Evolutionary conservation across 2,113 vertebrate genomes (phyloP).

Genomic region (Pluvianellus socialis): DNA sequence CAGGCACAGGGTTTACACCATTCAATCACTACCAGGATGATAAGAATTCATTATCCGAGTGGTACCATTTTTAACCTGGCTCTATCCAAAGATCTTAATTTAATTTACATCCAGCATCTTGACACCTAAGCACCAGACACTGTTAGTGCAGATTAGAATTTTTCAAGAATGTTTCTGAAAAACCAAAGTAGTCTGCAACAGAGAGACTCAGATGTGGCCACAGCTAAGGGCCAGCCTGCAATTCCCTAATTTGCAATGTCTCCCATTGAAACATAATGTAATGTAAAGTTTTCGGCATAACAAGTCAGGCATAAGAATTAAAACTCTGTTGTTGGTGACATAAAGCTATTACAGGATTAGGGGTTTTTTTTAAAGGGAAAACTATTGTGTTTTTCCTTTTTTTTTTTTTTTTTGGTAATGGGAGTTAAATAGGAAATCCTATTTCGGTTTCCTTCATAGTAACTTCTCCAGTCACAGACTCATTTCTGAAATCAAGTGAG

Average conservation of each 20-base stretch:
- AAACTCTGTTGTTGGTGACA: neutral
- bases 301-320: neutral
- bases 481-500: conserved; percentile 7
- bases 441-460: neutral
- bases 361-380: neutral
- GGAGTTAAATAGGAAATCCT: conserved; percentile 8
- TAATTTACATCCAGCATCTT: no score
- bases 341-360: neutral
- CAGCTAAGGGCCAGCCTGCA: neutral
- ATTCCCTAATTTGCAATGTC: neutral
- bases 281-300: neutral
- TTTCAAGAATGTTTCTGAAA: neutral
- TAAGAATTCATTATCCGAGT: neutral
- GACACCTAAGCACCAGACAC: neutral
- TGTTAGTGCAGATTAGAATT: neutral
- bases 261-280: neutral
- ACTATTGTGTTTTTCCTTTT: neutral
- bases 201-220: neutral
- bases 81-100: neutral
- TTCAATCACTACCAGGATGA: neutral
- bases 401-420: neutral
- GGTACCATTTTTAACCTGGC: neutral
- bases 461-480: neutral
- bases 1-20: neutral
- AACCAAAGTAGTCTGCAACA: neutral